Evolutionary conservation across 53 echinoderm and acorn worm species (phyloP), one percentile per base, ranked within the genome.

Genomic region (Henricia sp.): DNA sequence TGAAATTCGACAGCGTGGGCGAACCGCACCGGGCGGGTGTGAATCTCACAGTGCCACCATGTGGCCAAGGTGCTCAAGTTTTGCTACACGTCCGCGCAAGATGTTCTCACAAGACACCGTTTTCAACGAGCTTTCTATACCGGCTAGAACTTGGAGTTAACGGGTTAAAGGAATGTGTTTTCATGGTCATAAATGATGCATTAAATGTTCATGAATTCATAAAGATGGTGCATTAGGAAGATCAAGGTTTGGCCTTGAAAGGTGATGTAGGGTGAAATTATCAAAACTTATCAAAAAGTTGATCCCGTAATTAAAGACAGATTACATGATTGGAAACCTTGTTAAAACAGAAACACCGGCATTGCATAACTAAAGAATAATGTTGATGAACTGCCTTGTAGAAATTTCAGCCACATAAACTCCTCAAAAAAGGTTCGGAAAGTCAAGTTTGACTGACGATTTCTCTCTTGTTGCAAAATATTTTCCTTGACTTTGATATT

Each of bases 1-100:
- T 80, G 80, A 80, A 80, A 80, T 34, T 9, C 56, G 50, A 80
- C 80, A 80, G 50, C 63, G 80, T 80, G 63, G 25, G 65, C 6
- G 44, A 33, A 48, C n/a, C 28, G 80, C 80, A 77, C 43, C 16
- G 21, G 63, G 50, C 17, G 42, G 80, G 80, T 80, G 80, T 80
- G 8, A 80, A 62, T 21, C 35, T 25, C 62, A 80, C 64, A 44
- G 80, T 14, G 63, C 48, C 80, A 50, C 80, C 80, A 80, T 46
- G 43, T 80, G 43, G 80, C 13, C 28, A 24, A 80, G 80, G 80
- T 80, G 80, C 46, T 36, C 63, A 46, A 46, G 63, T 80, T 80
- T 80, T 63, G 80, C 27, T 80, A 77, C 58, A 41, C n/a, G n/a
- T 52, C 33, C 30, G n/a, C n/a, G n/a, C n/a, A 6, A 19, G 6